These are phyloP conservation scores for Yponomeuta sedellus DNA, from an alignment of 2,888 invertebrate genomes.

Conservation along the genomic window DNA sequence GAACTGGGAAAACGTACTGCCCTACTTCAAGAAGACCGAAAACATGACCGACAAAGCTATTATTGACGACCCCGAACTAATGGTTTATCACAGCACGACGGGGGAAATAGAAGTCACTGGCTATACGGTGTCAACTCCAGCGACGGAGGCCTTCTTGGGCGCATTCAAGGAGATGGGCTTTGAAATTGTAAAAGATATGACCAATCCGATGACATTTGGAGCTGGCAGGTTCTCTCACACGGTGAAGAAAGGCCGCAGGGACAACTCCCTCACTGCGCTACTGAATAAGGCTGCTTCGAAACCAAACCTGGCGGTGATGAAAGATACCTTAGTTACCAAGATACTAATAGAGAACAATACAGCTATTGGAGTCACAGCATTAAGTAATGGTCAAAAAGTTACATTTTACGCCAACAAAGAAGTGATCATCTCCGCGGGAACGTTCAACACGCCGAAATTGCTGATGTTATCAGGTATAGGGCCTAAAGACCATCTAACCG, in stretches of 20 bases:
- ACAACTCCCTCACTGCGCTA: constrained; percentile 49
- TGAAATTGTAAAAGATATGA: constrained; percentile 53
- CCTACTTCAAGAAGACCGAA: constrained; percentile 58
- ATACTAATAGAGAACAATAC: constrained; percentile 39
- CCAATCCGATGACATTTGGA: constrained; percentile 46
- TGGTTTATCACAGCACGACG: constrained; percentile 40
- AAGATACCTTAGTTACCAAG: constrained; percentile 42
- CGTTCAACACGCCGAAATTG: constrained; percentile 56
- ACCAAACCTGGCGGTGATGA: constrained; percentile 42
- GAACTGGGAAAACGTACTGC: constrained; percentile 50
- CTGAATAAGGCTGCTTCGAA: constrained; percentile 34
- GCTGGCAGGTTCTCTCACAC: constrained; percentile 59
- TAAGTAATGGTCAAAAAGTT: constrained; percentile 28
- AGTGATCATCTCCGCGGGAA: constrained; percentile 53
- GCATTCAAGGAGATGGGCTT: constrained; percentile 51
- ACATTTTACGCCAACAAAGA: constrained; percentile 43
- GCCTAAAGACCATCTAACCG: constrained; percentile 39
- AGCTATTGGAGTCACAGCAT: constrained; percentile 42
- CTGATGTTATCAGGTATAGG: constrained; percentile 57
- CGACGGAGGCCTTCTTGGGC: constrained; percentile 38
- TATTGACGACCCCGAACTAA: constrained; percentile 37
- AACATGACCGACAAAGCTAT: constrained; percentile 50
- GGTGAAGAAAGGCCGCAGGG: constrained; percentile 42
- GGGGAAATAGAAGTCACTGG: constrained; percentile 59
- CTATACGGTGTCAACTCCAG: constrained; percentile 27